Percentiles rank a stretch among this genome's conserved stretches.
phyloP scores from a whole-genome alignment of 2,888 invertebrate species.

The Heliconius aoede region DNA sequence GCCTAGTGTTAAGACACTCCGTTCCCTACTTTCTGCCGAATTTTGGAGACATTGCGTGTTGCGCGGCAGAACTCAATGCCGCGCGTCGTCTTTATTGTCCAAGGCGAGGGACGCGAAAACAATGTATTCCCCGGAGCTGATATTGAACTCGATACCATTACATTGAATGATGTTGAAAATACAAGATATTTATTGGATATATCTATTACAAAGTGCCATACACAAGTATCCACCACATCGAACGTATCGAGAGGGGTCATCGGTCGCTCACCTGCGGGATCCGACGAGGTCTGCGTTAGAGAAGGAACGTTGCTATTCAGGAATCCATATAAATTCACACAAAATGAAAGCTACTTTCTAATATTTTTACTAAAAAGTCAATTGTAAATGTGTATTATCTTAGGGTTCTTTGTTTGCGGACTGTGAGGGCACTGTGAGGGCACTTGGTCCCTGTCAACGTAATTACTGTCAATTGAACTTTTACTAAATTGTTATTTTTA shows the following conservation, averaged over 20 bases:
- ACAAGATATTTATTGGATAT: not conserved
- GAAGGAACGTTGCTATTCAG: not conserved
- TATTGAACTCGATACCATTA: not conserved
- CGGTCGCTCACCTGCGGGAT: conserved; percentile 4
- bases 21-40: no score
- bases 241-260: not conserved
- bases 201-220: not conserved
- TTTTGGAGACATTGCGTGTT: no score
- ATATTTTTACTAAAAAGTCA: not conserved
- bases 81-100: no score
- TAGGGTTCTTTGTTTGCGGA: conserved; percentile 6
- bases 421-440: no score
- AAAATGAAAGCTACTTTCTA: not conserved
- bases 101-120: not conserved
- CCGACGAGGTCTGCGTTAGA: not conserved
- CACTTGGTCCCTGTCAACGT: not conserved
- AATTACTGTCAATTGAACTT: not conserved
- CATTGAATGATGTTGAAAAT: not conserved
- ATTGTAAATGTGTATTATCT: conserved; percentile 10
- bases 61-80: no score
- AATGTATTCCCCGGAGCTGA: not conserved
- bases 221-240: not conserved
- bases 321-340: not conserved
- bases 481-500: not conserved
- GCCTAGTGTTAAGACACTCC: no score